A percentile compares a stretch with the other conserved stretches of the same genome.
Evolutionary conservation across 2,888 invertebrate genomes (phyloP).

Genomic region (Agonum fuliginosum): DNA sequence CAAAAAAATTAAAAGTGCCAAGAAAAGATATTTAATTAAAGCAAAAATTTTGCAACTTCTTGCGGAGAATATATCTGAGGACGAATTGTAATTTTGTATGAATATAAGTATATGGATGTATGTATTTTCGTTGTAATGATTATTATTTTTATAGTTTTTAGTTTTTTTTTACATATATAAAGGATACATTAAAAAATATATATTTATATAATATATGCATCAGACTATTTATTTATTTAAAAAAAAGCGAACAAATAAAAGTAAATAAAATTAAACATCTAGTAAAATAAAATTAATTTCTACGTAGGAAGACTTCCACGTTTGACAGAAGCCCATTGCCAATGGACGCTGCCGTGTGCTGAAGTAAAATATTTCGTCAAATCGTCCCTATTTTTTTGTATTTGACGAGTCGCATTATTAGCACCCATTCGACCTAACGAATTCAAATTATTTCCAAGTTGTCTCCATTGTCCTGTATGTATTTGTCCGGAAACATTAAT

Average conservation of each 20-base stretch:
- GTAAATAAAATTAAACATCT: too few species aligned
- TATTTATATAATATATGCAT: too few species aligned
- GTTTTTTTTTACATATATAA: too few species aligned
- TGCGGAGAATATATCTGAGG: background rate
- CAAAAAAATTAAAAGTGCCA: background rate
- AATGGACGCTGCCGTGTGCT: background rate
- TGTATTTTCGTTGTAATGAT: too few species aligned
- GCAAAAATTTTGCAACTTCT: background rate
- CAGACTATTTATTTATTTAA: too few species aligned
- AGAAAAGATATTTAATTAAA: slow-evolving; percentile 3
- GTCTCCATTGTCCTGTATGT: slow-evolving; percentile 11
- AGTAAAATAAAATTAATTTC: slow-evolving; percentile 4
- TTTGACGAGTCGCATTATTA: slow-evolving; percentile 19
- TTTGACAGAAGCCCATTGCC: slow-evolving; percentile 12
- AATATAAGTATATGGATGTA: too few species aligned
- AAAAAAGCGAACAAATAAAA: too few species aligned
- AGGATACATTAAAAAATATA: too few species aligned
- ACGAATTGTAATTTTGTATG: background rate
- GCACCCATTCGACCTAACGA: slow-evolving; percentile 15
- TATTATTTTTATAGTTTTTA: too few species aligned
- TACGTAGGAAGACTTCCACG: slow-evolving; percentile 29
- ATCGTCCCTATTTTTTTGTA: slow-evolving; percentile 32
- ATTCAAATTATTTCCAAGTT: slow-evolving; percentile 3
- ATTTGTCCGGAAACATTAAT: slow-evolving; percentile 19
- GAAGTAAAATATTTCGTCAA: slow-evolving; percentile 14